phyloP scores from a whole-genome alignment of 2,113 vertebrate genomes.

The Oenanthe oenanthe region DNA sequence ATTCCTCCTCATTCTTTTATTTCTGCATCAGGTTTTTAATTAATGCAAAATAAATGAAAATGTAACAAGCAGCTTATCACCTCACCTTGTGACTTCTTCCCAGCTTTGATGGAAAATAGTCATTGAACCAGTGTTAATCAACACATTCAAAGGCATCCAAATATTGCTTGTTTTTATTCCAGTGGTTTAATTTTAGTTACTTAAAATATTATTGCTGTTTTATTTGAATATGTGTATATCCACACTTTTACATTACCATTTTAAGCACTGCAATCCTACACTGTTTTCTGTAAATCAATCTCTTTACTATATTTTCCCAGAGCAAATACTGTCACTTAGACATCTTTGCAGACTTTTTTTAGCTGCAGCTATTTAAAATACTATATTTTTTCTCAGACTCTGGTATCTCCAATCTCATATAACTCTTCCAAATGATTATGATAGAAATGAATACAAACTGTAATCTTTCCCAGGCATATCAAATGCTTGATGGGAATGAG shows the following conservation, averaged over 20 bases:
- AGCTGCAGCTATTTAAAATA: background rate
- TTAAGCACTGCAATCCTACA: background rate
- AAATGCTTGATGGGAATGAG: background rate
- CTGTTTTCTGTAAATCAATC: background rate
- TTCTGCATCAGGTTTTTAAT: background rate
- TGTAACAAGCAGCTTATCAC: background rate
- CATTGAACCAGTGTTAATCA: background rate
- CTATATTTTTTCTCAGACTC: background rate
- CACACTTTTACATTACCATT: background rate
- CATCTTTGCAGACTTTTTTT: background rate
- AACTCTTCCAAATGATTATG: conserved; percentile 6
- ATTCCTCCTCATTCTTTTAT: background rate
- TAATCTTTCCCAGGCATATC: conserved; percentile 3
- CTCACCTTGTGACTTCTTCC: background rate
- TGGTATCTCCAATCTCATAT: background rate
- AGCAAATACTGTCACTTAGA: background rate
- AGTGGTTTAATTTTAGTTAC: background rate
- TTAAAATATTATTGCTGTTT: background rate
- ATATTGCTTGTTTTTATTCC: background rate
- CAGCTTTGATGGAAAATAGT: background rate
- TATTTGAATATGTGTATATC: background rate
- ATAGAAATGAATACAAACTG: background rate
- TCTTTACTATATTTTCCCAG: background rate
- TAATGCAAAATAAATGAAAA: background rate
- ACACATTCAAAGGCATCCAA: background rate